Evolutionary conservation across 2,113 vertebrate genomes (phyloP).

Genomic region (Ochotona curzoniae): DNA sequence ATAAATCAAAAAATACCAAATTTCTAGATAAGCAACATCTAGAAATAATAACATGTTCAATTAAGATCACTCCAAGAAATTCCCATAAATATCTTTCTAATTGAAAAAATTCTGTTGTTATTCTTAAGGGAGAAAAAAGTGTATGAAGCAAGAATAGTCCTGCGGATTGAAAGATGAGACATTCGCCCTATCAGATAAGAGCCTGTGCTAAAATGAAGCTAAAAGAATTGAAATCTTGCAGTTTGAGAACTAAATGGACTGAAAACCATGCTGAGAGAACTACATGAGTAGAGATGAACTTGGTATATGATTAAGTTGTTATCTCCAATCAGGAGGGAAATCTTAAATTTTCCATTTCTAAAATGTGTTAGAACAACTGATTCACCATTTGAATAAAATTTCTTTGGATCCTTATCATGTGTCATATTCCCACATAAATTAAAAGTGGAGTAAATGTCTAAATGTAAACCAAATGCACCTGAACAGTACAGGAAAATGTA

Average conservation of each 20-base stretch:
- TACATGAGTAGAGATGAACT: background rate
- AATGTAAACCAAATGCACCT: conserved; percentile 21
- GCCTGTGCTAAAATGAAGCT: background rate
- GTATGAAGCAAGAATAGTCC: background rate
- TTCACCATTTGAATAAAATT: conserved; percentile 7
- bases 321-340: background rate
- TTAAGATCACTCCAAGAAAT: background rate
- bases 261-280: background rate
- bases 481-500: background rate
- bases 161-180: background rate
- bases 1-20: background rate
- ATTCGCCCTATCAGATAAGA: background rate
- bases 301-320: background rate
- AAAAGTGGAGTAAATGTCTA: conserved; percentile 30
- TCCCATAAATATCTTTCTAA: background rate
- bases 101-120: background rate
- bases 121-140: background rate
- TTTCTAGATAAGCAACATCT: background rate
- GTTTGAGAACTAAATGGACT: background rate
- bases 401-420: background rate
- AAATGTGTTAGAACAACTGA: background rate
- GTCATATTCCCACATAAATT: conserved; percentile 42
- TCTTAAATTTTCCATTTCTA: background rate
- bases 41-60: background rate
- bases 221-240: background rate